Evolutionary conservation across 2,888 invertebrate species (phyloP), one percentile per base, ranked within the genome.

Genomic region (Cantharis lateralis): DNA sequence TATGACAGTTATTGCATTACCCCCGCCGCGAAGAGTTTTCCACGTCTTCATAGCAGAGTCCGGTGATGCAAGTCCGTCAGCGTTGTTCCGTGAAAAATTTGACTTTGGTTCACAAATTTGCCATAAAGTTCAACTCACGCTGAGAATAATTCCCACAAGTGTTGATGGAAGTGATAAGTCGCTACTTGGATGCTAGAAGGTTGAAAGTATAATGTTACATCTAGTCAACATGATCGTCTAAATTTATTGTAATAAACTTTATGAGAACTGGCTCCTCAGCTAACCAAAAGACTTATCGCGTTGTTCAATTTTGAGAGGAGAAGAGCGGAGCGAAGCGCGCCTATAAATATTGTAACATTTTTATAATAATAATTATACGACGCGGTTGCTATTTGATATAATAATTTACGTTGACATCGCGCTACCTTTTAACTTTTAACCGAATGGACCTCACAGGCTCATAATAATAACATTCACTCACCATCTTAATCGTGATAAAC

Each of bases 141-240:
- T 62, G 76, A 16, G 70, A 64, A 72, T 72, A 75, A 70, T 71
- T 74, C 71, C 61, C 64, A 72, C 71, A 80, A 78, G 79, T 81
- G 80, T 80, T 81, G 81, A 81, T 81, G 81, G 79, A 80, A 77
- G 79, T 79, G 80, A 81, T 81, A 81, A 80, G 81, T 77, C 76
- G 77, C 78, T 79, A 78, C 74, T 72, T 77, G 70, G 74, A 72
- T 71, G 73, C 76, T 76, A 71, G 70, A 74, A 71, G 79, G 77
- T 75, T 77, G 72, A 74, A 72, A 78, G 78, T 81, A 80, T 81
- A 78, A 79, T 79, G 76, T 81, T 81, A 80, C 81, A 81, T 77
- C 78, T 78, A 68, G 78, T 78, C 75, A 80, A 81, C 80, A 79
- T 80, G 80, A 78, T 81, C 81, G 78, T 81, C 78, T 73, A 18